Evolutionary conservation across 2,888 invertebrate species (phyloP), one percentile per base, ranked within the genome.

Genomic region (Villa cingulata): DNA sequence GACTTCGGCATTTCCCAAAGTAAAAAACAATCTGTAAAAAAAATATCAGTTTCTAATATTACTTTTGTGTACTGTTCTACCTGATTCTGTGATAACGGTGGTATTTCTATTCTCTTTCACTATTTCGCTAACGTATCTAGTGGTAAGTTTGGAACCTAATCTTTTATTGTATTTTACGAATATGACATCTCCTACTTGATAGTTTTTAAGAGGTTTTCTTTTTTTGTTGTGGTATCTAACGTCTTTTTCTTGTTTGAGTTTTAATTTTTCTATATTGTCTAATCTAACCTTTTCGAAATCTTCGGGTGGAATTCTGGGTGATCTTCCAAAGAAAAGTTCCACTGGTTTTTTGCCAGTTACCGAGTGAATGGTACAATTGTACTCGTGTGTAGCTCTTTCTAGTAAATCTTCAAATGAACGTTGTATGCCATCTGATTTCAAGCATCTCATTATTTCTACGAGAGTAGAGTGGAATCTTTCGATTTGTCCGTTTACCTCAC

Each of bases 401-500:
- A 52, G 37, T 1, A 54, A 44, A 32, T 53, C 52, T n/a, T 51
- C 41, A 45, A 54, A 53, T 4, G 48, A 46, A 17, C 48, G 43
- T 18, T 38, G 19, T 15, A 18, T 34, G 16, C 36, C 40, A 32
- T 54, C 48, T 3, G 39, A 14, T 34, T 52, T 52, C 2, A 53
- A 41, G 36, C 53, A 54, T 37, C 55, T 44, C 49, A 54, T 49
- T 19, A 55, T 55, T 42, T 54, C 52, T 2, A 46, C 27, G 6
- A 54, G 42, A 4, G 55, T 54, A n/a, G 51, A 54, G 38, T 54
- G 52, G 27, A 55, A 51, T 12, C 53, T 45, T 41, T 53, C 54
- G 4, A 53, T 48, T 36, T 52, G 50, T 2, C 52, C 53, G 38
- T 54, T 55, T 9, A 44, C 43, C 48, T 48, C 45, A 18, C 50